Base-by-base conservation (phyloP, 1,140 invertebrate species). In the Drosophila kikkawai region DNA sequence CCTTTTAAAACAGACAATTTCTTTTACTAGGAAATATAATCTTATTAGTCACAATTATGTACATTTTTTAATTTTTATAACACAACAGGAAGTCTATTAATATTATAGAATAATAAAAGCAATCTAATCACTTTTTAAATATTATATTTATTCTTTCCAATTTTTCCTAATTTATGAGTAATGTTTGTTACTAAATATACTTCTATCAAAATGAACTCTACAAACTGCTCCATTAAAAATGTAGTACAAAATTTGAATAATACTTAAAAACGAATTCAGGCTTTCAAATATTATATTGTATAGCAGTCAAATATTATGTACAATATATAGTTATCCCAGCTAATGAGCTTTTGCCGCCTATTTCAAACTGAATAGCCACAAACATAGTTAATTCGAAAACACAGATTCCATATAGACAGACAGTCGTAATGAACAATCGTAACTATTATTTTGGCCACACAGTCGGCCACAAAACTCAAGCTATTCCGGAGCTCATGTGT, bases 361-460 rank as follows among this genome's bases (percentile, higher is more conserved):
- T 41, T 41, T 47, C n/a, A 13, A 29, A 13, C 9, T 4, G 9
- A n/a, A 56, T 19, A 56, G 32, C 17, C 50, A 36, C n/a, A 44
- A 37, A 56, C 4, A 32, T n/a, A 55, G 36, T 55, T 55, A 44
- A 39, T 37, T 64, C 12, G 32, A n/a, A 56, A 53, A 41, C 17
- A 22, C 44, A 37, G 4, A n/a, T 48, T 41, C 34, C 50, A 68
- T 66, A 68, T 50, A 60, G 37, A 60, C 69, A 37, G 55, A 37
- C 34, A 55, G 36, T 55, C 53, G 34, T 41, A 68, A 37, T 71
- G 44, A 70, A 34, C 42, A 41, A 73, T 37, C 22, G 59, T 63
- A 80, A 58, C 73, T 67, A 50, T 53, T 47, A 73, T 74, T 84
- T 84, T 60, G 60, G 57, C 17, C 61, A 82, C 67, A 65, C 73